Evolutionary conservation across 2,888 invertebrate species (phyloP).

Genomic region (Dynastes grantii): DNA sequence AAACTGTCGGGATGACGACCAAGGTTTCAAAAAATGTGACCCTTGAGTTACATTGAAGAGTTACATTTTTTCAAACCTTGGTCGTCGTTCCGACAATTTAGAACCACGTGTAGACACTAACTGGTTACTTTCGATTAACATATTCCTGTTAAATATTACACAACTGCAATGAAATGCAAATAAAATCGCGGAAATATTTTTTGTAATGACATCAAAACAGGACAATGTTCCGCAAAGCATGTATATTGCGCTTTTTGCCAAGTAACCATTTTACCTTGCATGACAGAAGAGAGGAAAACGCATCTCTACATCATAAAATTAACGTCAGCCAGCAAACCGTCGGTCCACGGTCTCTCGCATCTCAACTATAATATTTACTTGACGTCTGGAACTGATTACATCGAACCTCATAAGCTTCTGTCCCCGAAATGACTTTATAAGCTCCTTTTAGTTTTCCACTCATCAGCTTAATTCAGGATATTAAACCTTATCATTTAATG

Average conservation of each 20-base stretch:
- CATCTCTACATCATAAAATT: conserved; percentile 28
- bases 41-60: no score
- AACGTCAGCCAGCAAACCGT: conserved; percentile 21
- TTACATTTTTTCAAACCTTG: no score
- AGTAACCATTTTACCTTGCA: conserved; percentile 23
- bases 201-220: no score
- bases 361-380: conserved; percentile 50
- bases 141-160: no score
- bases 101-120: no score
- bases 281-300: background rate
- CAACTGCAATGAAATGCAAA: no score
- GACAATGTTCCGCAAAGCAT: no score
- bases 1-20: no score
- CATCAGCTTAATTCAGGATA: conserved; percentile 66
- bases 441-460: conserved; percentile 65
- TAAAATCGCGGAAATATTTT: no score
- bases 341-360: background rate
- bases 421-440: conserved; percentile 60
- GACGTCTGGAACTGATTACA: conserved; percentile 51
- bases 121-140: no score
- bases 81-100: no score
- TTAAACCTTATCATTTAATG: conserved; percentile 68
- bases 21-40: no score
- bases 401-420: conserved; percentile 46
- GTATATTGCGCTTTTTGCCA: background rate